A percentile compares a stretch with the other conserved stretches of the same genome.
Evolutionary conservation across 2,113 vertebrate genomes (phyloP).

Genomic region (Hepsetus odoe): DNA sequence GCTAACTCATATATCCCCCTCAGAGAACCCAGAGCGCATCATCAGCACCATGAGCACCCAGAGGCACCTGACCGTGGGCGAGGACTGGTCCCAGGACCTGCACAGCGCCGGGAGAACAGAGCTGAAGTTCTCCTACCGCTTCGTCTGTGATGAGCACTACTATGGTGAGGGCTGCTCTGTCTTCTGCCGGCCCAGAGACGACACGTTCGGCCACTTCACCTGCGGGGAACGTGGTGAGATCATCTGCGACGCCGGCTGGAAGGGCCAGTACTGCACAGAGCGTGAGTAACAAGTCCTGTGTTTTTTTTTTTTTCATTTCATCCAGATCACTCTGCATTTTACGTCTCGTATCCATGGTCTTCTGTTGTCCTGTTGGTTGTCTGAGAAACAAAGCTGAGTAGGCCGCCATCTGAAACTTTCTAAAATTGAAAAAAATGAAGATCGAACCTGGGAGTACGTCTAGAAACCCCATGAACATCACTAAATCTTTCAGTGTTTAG

Average conservation of each 20-base stretch:
- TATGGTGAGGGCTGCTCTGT: constrained; percentile 93
- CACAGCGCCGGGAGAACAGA: constrained; percentile 89
- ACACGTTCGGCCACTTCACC: constrained; percentile 97
- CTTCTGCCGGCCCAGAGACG: constrained; percentile 93
- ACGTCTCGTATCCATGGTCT: no score
- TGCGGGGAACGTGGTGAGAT: constrained; percentile 95
- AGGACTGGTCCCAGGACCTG: constrained; percentile 96
- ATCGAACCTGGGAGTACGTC: no score
- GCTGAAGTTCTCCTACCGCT: constrained; percentile 95
- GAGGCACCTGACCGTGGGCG: constrained; percentile 91
- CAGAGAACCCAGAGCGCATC: constrained; percentile 90
- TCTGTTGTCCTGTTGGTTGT: no score
- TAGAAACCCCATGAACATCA: no score
- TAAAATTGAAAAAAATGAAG: no score
- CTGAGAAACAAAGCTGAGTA: no score
- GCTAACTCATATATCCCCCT: neutral
- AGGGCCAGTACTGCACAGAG: constrained; percentile 95
- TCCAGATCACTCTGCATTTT: neutral
- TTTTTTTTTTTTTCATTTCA: neutral
- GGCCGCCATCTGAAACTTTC: no score
- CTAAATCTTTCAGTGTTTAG: no score
- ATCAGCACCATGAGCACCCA: constrained; percentile 96
- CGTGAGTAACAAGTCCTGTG: constrained; percentile 77
- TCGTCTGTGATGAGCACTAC: constrained; percentile 96
- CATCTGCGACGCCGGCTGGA: constrained; percentile 94